phyloP scores from a whole-genome alignment of 2,113 vertebrate species.

The Sialia sialis region DNA sequence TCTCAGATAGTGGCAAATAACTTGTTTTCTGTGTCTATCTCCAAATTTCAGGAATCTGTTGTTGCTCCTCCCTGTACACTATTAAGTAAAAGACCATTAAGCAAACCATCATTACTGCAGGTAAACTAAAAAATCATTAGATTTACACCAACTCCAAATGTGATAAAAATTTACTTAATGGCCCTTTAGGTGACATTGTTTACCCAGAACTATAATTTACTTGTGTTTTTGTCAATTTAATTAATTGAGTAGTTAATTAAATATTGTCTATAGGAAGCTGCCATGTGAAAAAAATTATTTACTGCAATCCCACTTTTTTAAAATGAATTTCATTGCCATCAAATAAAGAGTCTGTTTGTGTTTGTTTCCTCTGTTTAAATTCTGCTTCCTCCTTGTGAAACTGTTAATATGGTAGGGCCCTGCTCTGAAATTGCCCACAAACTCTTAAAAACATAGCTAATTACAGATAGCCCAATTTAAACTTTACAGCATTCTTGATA shows the following conservation, averaged over 20 bases:
- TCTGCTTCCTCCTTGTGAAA: slow-evolving; percentile 75
- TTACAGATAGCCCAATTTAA: slow-evolving; percentile 75
- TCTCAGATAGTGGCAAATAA: not conserved
- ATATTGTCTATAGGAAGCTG: not conserved
- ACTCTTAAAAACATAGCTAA: slow-evolving; percentile 73
- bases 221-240: not conserved
- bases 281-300: not conserved
- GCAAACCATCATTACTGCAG: not conserved
- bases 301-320: not conserved
- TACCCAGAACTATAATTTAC: slow-evolving; percentile 17
- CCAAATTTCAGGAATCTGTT: not conserved
- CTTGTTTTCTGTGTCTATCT: not conserved
- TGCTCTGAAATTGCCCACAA: slow-evolving; percentile 68
- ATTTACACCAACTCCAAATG: not conserved
- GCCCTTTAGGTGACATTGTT: not conserved
- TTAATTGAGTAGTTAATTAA: not conserved
- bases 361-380: slow-evolving; percentile 70
- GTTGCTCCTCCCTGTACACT: not conserved
- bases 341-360: slow-evolving; percentile 66
- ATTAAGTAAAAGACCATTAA: not conserved
- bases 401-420: slow-evolving; percentile 58
- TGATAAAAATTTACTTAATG: not conserved
- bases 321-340: slow-evolving; percentile 57
- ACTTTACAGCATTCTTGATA: slow-evolving; percentile 70
- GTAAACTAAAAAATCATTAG: not conserved